phyloP scores from a whole-genome alignment of 1,140 invertebrate genomes.

The Tetragonula clypearis region DNA sequence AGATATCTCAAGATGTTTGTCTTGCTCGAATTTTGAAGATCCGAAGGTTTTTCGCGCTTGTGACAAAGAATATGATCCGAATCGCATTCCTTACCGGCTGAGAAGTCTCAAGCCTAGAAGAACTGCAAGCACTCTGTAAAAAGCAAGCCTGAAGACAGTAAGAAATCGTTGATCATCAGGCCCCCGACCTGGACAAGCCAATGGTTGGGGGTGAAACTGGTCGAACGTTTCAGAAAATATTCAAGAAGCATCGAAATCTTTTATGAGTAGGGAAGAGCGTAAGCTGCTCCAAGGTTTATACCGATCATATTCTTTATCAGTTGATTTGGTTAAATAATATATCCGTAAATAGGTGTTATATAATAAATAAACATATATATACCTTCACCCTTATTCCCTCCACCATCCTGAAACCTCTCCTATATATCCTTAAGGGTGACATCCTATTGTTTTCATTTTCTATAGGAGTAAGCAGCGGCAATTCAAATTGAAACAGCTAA shows the following conservation, averaged over 20 bases:
- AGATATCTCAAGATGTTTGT: constrained; percentile 79
- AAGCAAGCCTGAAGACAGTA: constrained; percentile 71
- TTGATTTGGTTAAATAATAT: constrained; percentile 69
- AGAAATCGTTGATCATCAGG: constrained; percentile 73
- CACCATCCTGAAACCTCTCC: constrained; percentile 75
- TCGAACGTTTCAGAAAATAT: constrained; percentile 70
- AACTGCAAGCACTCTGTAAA: constrained; percentile 57
- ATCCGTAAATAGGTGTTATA: constrained; percentile 56
- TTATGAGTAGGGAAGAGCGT: constrained; percentile 74
- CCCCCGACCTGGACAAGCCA: constrained; percentile 69
- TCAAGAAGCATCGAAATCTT: constrained; percentile 72
- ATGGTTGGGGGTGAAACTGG: constrained; percentile 74
- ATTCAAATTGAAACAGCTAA: constrained; percentile 47
- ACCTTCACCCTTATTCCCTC: constrained; percentile 70
- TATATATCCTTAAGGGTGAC: constrained; percentile 36
- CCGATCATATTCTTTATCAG: constrained; percentile 82
- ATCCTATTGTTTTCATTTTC: constrained; percentile 55
- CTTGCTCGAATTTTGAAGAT: constrained; percentile 79
- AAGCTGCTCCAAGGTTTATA: constrained; percentile 70
- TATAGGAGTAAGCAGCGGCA: constrained; percentile 41
- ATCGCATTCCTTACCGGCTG: constrained; percentile 78
- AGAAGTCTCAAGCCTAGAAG: constrained; percentile 81
- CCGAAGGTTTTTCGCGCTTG: constrained; percentile 80
- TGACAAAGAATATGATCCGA: constrained; percentile 82
- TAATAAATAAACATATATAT: constrained; percentile 60